Conservation (phyloP, 2,888 invertebrate genomes). For the Eupithecia dodoneata region DNA sequence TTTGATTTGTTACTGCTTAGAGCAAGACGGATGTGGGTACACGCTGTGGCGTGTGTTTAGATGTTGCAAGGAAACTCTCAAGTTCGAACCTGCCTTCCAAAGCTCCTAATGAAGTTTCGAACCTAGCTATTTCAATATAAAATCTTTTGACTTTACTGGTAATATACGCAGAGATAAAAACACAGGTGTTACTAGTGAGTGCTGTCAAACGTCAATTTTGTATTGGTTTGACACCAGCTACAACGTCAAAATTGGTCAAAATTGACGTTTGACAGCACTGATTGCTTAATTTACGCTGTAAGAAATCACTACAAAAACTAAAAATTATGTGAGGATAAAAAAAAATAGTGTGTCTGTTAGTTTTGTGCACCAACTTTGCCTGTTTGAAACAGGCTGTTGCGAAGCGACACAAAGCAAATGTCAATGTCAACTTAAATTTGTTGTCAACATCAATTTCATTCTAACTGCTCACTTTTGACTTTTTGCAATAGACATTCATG, state of each 20-base stretch:
- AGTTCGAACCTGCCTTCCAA: neutral
- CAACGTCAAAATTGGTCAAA: too few species aligned
- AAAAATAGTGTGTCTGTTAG: neutral
- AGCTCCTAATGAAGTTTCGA: neutral
- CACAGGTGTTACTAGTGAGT: too few species aligned
- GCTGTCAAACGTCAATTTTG: too few species aligned
- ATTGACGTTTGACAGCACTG: too few species aligned
- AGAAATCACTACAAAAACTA: neutral
- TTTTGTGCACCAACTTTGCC: neutral
- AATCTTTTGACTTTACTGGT: neutral
- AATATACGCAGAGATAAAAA: neutral
- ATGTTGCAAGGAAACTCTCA: neutral
- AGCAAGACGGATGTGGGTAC: slow-evolving; percentile 28
- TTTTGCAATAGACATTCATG: too few species aligned
- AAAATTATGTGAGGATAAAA: neutral
- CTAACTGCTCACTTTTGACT: too few species aligned
- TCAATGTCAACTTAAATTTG: too few species aligned
- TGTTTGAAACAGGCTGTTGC: neutral
- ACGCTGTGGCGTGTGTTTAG: slow-evolving; percentile 9
- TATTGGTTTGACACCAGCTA: too few species aligned
- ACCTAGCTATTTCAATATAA: neutral
- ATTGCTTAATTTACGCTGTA: too few species aligned
- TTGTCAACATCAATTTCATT: too few species aligned
- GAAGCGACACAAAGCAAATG: too few species aligned
- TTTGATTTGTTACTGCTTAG: slow-evolving; percentile 38